These are phyloP conservation scores for Dione vanillae DNA, from an alignment of 2,888 invertebrate genomes.

Conservation along the genomic window DNA sequence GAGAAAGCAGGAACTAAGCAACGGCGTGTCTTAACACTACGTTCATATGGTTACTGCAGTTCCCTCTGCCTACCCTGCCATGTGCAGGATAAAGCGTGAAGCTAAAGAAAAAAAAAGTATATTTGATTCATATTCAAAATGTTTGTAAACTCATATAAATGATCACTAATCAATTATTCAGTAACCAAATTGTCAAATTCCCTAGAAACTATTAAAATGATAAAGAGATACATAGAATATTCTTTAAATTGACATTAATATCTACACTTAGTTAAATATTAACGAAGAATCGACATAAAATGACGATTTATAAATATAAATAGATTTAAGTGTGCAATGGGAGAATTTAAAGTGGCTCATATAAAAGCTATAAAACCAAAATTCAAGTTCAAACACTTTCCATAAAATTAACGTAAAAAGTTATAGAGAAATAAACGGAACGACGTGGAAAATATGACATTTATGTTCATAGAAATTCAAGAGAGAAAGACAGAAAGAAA, in stretches of 20 bases:
- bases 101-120: too few species aligned
- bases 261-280: slow-evolving; percentile 22
- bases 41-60: too few species aligned
- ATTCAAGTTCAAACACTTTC: slow-evolving; percentile 26
- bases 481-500: too few species aligned
- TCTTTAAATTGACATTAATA: slow-evolving; percentile 13
- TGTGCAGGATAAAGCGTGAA: too few species aligned
- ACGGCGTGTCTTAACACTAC: too few species aligned
- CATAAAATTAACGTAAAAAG: slow-evolving; percentile 23
- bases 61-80: too few species aligned
- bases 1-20: too few species aligned
- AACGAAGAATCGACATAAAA: slow-evolving; percentile 20
- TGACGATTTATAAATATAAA: slow-evolving; percentile 14
- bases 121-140: too few species aligned
- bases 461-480: too few species aligned
- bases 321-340: slow-evolving; percentile 16
- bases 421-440: slow-evolving; percentile 5
- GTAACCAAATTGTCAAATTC: neutral
- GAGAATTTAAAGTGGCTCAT: slow-evolving; percentile 28
- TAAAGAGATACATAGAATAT: neutral
- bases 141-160: too few species aligned
- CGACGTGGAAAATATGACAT: slow-evolving; percentile 8
- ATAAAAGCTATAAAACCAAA: slow-evolving; percentile 33
- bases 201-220: neutral
- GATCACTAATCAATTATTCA: neutral